Evolutionary conservation across 23 tunicate genomes (phyloP).

Genomic region (Halocynthia roretzi): DNA sequence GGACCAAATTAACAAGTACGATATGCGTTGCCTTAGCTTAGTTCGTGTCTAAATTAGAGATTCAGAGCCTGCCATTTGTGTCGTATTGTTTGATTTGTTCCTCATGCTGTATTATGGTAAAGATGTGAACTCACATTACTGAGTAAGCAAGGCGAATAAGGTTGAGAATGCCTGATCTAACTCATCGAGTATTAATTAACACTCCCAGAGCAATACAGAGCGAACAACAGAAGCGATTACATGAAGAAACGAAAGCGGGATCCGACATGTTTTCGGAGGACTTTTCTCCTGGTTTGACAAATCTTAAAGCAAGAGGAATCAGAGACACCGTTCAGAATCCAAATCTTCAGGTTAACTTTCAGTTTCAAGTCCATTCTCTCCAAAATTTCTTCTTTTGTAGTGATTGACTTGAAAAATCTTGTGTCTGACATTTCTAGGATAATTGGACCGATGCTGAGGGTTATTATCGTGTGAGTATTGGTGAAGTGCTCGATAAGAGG

Average conservation of each 20-base stretch:
- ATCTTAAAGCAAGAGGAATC: slow-evolving; percentile 32
- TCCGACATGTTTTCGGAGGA: slow-evolving; percentile 95
- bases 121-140: too few relatives aligned
- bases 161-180: too few relatives aligned
- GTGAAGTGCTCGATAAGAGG: slow-evolving; percentile 78
- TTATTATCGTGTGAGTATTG: slow-evolving; percentile 86
- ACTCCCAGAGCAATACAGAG: slow-evolving; percentile 42
- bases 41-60: background rate
- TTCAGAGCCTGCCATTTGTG: too few relatives aligned
- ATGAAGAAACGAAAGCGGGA: slow-evolving; percentile 51
- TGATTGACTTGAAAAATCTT: slow-evolving; percentile 1
- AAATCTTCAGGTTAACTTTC: slow-evolving; percentile 50
- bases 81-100: too few relatives aligned
- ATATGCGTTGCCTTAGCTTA: background rate
- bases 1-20: slow-evolving; percentile 77
- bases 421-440: slow-evolving; percentile 36
- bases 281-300: slow-evolving; percentile 56
- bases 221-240: slow-evolving; percentile 54
- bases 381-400: background rate
- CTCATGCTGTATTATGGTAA: too few relatives aligned
- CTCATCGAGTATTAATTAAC: background rate
- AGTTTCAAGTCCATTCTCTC: background rate
- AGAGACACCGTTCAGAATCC: slow-evolving; percentile 57
- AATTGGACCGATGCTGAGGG: slow-evolving; percentile 98
- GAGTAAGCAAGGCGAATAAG: too few relatives aligned